Percentiles rank a stretch among this genome's conserved stretches.
These are phyloP conservation scores for Coenobita brevimanus DNA, from an alignment of 1,140 invertebrate species.

Conservation along the genomic window DNA sequence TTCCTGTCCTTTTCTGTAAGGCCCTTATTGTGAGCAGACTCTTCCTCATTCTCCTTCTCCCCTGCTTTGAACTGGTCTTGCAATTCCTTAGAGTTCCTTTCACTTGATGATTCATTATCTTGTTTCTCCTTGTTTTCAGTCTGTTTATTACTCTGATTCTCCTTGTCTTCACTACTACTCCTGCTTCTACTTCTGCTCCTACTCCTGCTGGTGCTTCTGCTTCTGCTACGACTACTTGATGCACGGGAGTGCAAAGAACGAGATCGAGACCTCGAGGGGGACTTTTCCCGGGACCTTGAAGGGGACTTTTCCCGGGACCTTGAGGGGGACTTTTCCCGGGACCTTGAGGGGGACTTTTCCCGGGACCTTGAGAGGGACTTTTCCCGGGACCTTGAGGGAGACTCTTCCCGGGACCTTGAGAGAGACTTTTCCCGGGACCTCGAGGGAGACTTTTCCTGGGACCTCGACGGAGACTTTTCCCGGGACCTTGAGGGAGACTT, in stretches of 20 bases:
- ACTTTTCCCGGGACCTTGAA: conserved; percentile 39
- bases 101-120: too few species aligned
- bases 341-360: conserved; percentile 35
- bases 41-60: not conserved
- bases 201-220: conserved; percentile 71
- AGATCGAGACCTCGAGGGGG: conserved; percentile 33
- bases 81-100: too few species aligned
- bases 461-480: conserved; percentile 34
- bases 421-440: conserved; percentile 29
- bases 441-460: conserved; percentile 31
- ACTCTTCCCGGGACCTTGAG: conserved; percentile 38
- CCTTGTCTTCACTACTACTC: conserved; percentile 69
- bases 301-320: conserved; percentile 30
- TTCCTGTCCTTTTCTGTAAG: conserved; percentile 56
- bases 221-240: conserved; percentile 41
- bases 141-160: conserved; percentile 67
- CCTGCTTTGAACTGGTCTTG: too few species aligned
- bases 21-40: conserved; percentile 70
- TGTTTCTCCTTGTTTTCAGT: conserved; percentile 71
- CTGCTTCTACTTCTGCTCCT: conserved; percentile 72
- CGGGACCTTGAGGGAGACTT: conserved; percentile 11
- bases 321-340: conserved; percentile 32
- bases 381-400: conserved; percentile 33
- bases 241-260: conserved; percentile 32
- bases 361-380: conserved; percentile 34